Percentiles rank a stretch among this genome's conserved stretches.
Evolutionary conservation across 2,797 vertebrate species (phyloP).

Genomic region (Columba guinea): DNA sequence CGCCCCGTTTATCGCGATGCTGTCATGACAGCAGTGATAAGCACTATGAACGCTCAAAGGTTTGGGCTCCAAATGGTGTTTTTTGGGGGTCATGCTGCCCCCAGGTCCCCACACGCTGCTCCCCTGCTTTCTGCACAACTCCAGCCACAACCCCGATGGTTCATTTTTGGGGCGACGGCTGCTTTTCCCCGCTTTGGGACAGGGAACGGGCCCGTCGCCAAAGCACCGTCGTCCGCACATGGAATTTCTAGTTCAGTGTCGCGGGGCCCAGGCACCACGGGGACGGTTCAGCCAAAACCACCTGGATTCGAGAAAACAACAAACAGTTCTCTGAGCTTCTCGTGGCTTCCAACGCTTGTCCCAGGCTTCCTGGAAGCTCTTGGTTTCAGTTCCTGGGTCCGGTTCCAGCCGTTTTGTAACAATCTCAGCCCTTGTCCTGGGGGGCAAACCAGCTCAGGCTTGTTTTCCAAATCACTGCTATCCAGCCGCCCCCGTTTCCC

Average conservation of each 20-base stretch:
- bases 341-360: not conserved
- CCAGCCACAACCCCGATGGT: not conserved
- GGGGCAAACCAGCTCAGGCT: not conserved
- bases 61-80: not conserved
- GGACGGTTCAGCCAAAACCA: slow-evolving; percentile 10
- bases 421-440: not conserved
- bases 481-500: not conserved
- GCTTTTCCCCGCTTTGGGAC: not conserved
- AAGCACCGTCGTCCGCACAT: accelerated
- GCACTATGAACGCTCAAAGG: not conserved
- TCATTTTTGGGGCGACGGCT: not conserved
- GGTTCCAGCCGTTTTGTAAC: not conserved
- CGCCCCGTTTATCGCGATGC: not conserved
- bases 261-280: accelerated
- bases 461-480: not conserved
- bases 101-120: not conserved
- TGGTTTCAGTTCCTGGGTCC: not conserved
- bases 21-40: not conserved
- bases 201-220: not conserved
- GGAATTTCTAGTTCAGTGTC: not conserved
- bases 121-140: not conserved
- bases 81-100: accelerated
- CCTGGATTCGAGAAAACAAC: slow-evolving; percentile 1
- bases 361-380: slow-evolving; percentile 21
- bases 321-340: not conserved